These are phyloP conservation scores for Trichomalopsis sarcophagae DNA, from an alignment of 1,140 invertebrate species.

Conservation along the genomic window DNA sequence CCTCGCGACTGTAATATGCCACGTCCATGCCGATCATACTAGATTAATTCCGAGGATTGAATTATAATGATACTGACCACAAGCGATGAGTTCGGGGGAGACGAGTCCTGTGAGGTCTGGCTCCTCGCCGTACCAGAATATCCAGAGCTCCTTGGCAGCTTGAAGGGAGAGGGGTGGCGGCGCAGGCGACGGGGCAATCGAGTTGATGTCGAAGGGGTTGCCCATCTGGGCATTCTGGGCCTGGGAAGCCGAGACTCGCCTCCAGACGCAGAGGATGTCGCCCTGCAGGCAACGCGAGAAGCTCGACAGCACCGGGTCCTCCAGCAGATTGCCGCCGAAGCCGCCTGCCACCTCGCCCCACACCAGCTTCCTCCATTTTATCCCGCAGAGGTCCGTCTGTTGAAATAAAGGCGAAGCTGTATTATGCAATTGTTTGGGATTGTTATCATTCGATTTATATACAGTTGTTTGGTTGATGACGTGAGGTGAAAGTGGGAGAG, in stretches of 20 bases:
- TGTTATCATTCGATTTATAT: too few relatives aligned
- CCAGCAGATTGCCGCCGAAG: conserved; percentile 81
- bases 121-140: conserved; percentile 99
- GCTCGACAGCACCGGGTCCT: conserved; percentile 94
- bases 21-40: neutral
- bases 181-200: conserved; percentile 75
- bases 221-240: conserved; percentile 71
- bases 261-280: conserved; percentile 97
- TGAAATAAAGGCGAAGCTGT: neutral
- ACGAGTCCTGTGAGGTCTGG: conserved; percentile 91
- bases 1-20: neutral
- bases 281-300: conserved; percentile 94
- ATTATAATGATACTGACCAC: conserved; percentile 78
- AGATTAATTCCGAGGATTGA: neutral
- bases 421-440: too few relatives aligned
- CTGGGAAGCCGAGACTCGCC: conserved; percentile 81
- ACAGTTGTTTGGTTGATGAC: too few relatives aligned
- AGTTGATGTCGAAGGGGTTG: conserved; percentile 78
- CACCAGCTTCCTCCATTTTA: conserved; percentile 97
- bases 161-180: conserved; percentile 83
- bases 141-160: conserved; percentile 96
- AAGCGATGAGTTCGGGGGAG: conserved; percentile 84
- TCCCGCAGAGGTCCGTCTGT: conserved; percentile 98
- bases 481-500: too few relatives aligned
- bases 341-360: conserved; percentile 84